Percentiles rank a stretch among this genome's conserved stretches.
phyloP scores from a whole-genome alignment of 2,888 invertebrate species.

The Morpho helenor region DNA sequence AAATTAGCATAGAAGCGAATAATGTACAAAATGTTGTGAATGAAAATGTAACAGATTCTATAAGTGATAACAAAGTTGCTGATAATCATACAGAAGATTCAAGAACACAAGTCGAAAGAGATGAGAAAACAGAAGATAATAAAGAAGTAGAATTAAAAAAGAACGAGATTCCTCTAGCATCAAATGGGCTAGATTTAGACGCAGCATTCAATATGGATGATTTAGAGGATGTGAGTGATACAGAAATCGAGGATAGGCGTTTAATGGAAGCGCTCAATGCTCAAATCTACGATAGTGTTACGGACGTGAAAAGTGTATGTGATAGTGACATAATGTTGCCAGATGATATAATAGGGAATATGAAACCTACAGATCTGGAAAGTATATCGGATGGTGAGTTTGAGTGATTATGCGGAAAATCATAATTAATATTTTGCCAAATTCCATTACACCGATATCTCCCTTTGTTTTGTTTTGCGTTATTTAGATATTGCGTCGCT shows the following conservation, averaged over 20 bases:
- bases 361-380: slow-evolving; percentile 3
- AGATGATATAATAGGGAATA: neutral
- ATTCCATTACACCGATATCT: too few species aligned
- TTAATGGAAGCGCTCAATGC: slow-evolving; percentile 41
- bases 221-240: slow-evolving; percentile 34
- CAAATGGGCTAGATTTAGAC: slow-evolving; percentile 15
- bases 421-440: too few species aligned
- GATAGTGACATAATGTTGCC: neutral
- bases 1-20: neutral
- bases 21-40: neutral
- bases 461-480: too few species aligned
- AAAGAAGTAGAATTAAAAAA: slow-evolving; percentile 1
- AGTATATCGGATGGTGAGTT: slow-evolving; percentile 5
- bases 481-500: too few species aligned
- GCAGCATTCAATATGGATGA: slow-evolving; percentile 32
- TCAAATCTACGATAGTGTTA: slow-evolving; percentile 25
- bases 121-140: neutral
- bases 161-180: neutral
- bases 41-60: neutral
- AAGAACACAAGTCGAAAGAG: neutral
- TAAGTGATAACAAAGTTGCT: neutral
- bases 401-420: neutral
- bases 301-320: neutral
- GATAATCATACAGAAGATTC: neutral
- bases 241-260: slow-evolving; percentile 39